phyloP scores from a whole-genome alignment of 2,888 invertebrate species.

The Cremastobaeus sp. region DNA sequence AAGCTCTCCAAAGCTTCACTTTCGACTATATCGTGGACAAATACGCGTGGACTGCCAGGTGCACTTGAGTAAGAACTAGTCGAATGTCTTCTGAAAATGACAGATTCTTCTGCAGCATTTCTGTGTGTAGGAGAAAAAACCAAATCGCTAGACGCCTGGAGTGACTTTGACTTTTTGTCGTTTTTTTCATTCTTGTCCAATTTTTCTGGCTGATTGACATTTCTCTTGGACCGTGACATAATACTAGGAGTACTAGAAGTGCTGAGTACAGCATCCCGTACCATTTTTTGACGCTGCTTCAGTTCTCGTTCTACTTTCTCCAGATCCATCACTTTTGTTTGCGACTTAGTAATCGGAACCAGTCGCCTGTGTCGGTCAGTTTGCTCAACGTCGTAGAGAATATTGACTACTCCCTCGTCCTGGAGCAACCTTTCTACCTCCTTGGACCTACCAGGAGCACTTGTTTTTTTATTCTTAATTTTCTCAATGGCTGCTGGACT shows the following conservation, averaged over 20 bases:
- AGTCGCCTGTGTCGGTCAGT: slow-evolving; percentile 72
- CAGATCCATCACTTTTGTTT: slow-evolving; percentile 75
- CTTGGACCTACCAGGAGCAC: slow-evolving; percentile 72
- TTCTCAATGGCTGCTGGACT: slow-evolving; percentile 53
- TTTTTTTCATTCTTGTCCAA: slow-evolving; percentile 62
- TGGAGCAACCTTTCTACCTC: slow-evolving; percentile 89
- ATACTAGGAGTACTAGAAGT: slow-evolving; percentile 80
- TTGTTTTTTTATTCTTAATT: not conserved
- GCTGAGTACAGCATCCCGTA: slow-evolving; percentile 81
- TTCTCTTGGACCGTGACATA: slow-evolving; percentile 79
- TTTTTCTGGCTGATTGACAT: slow-evolving; percentile 72
- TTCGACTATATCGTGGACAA: slow-evolving; percentile 78
- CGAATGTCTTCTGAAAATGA: slow-evolving; percentile 89
- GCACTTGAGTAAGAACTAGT: slow-evolving; percentile 89
- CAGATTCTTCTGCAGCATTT: slow-evolving; percentile 85
- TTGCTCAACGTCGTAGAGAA: slow-evolving; percentile 88
- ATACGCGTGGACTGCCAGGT: slow-evolving; percentile 83
- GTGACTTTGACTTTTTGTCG: slow-evolving; percentile 64
- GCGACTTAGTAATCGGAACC: slow-evolving; percentile 75
- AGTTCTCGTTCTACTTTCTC: slow-evolving; percentile 75
- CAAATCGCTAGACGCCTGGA: slow-evolving; percentile 66
- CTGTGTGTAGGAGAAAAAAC: slow-evolving; percentile 73
- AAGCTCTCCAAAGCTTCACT: slow-evolving; percentile 27
- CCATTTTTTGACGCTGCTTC: slow-evolving; percentile 81
- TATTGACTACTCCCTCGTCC: slow-evolving; percentile 92